phyloP scores from a whole-genome alignment of 2,888 invertebrate species.

The Nysson spinosus region DNA sequence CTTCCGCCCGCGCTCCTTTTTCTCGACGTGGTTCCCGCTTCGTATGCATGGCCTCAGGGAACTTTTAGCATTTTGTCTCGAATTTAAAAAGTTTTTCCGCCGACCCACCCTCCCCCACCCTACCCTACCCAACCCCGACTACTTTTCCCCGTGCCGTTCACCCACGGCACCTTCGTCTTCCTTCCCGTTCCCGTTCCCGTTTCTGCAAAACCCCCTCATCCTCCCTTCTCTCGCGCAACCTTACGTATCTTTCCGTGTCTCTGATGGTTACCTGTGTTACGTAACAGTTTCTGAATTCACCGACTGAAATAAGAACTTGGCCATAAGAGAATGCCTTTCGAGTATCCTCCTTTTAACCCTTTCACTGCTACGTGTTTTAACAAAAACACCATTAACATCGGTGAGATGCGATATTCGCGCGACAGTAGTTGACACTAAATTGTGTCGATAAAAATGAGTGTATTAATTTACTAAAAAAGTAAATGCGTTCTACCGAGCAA shows the following conservation, averaged over 20 bases:
- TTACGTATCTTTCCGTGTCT: conserved; percentile 4
- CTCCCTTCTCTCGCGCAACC: not conserved
- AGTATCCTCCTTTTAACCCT: too few species aligned
- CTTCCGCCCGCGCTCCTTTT: conserved; percentile 46
- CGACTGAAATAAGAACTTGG: too few species aligned
- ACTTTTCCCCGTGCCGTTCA: conserved; percentile 14
- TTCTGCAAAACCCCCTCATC: conserved; percentile 6
- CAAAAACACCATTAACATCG: too few species aligned
- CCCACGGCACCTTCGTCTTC: not conserved
- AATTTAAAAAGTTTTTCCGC: conserved; percentile 72
- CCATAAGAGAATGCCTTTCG: too few species aligned
- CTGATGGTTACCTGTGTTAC: not conserved
- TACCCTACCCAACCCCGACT: conserved; percentile 11
- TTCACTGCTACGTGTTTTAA: too few species aligned
- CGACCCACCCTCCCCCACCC: conserved; percentile 27
- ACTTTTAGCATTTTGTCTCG: conserved; percentile 74
- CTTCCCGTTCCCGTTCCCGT: not conserved
- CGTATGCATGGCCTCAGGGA: conserved; percentile 71
- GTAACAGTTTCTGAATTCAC: too few species aligned
- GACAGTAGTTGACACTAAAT: too few species aligned
- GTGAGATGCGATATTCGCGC: too few species aligned
- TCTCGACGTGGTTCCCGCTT: conserved; percentile 59
- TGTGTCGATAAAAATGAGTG: too few species aligned
- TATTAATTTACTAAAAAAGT: too few species aligned
- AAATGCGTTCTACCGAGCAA: too few species aligned